A percentile compares a stretch with the other conserved stretches of the same genome.
Evolutionary conservation across 30 jellyfish, hydroid and myxozoan species (phyloP).

Genomic region (Hydra vulgaris): DNA sequence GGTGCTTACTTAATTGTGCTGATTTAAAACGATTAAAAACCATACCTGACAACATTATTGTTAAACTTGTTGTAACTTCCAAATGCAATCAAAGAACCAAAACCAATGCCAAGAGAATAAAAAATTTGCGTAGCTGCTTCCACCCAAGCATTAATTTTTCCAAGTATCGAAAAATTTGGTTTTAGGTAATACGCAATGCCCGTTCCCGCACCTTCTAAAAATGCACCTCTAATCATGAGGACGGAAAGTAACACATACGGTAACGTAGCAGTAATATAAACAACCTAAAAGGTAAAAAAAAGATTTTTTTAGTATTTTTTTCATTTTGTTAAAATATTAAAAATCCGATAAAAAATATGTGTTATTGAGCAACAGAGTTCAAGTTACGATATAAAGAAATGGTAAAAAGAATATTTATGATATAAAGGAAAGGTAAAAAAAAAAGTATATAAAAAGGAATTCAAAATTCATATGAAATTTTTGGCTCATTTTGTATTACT

Average conservation of each 20-base stretch:
- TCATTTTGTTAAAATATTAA: no score
- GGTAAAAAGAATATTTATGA: no score
- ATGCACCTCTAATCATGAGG: slow-evolving; percentile 67
- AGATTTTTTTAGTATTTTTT: no score
- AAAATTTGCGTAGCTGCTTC: slow-evolving; percentile 92
- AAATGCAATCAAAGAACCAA: slow-evolving; percentile 81
- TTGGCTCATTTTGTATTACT: no score
- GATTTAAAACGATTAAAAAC: background rate
- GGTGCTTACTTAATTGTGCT: background rate
- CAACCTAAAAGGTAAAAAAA: slow-evolving; percentile 44
- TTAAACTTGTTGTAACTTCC: slow-evolving; percentile 86
- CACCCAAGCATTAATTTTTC: slow-evolving; percentile 75
- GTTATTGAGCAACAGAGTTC: no score
- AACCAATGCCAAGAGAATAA: slow-evolving; percentile 91
- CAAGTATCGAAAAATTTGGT: slow-evolving; percentile 58
- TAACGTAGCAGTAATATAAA: slow-evolving; percentile 83
- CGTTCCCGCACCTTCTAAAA: slow-evolving; percentile 63
- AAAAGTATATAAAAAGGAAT: no score
- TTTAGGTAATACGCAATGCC: slow-evolving; percentile 73
- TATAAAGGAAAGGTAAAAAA: no score
- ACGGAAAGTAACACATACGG: slow-evolving; percentile 70
- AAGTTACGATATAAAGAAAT: no score
- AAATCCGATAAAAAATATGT: no score
- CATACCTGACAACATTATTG: slow-evolving; percentile 68
- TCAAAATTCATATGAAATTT: no score